phyloP scores from a whole-genome alignment of 2,888 invertebrate genomes.

The Carpatolechia fugitivella region DNA sequence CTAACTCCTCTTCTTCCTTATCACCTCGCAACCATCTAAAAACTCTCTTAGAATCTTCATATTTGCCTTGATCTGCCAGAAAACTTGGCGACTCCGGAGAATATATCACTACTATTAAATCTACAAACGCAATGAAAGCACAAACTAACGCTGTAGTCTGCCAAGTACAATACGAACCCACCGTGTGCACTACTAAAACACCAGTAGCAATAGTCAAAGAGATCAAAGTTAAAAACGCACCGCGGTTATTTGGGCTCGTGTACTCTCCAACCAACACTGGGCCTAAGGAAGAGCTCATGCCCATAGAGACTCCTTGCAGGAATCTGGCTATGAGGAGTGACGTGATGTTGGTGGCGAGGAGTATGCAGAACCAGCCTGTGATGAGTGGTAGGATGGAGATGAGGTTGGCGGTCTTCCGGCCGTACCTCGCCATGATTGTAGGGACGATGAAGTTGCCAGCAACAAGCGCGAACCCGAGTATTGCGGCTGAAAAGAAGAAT shows the following conservation, averaged over 20 bases:
- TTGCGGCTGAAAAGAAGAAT: slow-evolving; percentile 45
- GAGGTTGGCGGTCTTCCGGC: slow-evolving; percentile 72
- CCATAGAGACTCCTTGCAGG: slow-evolving; percentile 69
- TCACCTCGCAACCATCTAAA: slow-evolving; percentile 79
- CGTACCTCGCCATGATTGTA: slow-evolving; percentile 73
- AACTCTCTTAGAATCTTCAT: slow-evolving; percentile 72
- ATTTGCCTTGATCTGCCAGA: slow-evolving; percentile 77
- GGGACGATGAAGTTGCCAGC: slow-evolving; percentile 53
- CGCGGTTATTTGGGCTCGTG: slow-evolving; percentile 78
- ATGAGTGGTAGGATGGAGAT: slow-evolving; percentile 63
- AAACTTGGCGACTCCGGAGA: slow-evolving; percentile 83
- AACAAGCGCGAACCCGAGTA: slow-evolving; percentile 52
- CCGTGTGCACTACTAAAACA: slow-evolving; percentile 77
- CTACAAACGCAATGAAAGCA: slow-evolving; percentile 58
- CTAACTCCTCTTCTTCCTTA: slow-evolving; percentile 53
- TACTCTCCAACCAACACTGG: slow-evolving; percentile 77
- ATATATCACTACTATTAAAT: slow-evolving; percentile 55
- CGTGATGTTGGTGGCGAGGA: slow-evolving; percentile 43
- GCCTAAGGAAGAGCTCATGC: slow-evolving; percentile 68
- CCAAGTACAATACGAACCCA: slow-evolving; percentile 81
- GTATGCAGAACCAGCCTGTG: slow-evolving; percentile 73
- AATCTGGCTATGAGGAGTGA: slow-evolving; percentile 50
- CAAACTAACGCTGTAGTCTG: slow-evolving; percentile 71
- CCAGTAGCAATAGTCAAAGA: slow-evolving; percentile 79
- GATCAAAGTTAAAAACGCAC: slow-evolving; percentile 79